Conservation (phyloP, 1,140 invertebrate genomes). For the Carcinoscorpius rotundicauda region DNA sequence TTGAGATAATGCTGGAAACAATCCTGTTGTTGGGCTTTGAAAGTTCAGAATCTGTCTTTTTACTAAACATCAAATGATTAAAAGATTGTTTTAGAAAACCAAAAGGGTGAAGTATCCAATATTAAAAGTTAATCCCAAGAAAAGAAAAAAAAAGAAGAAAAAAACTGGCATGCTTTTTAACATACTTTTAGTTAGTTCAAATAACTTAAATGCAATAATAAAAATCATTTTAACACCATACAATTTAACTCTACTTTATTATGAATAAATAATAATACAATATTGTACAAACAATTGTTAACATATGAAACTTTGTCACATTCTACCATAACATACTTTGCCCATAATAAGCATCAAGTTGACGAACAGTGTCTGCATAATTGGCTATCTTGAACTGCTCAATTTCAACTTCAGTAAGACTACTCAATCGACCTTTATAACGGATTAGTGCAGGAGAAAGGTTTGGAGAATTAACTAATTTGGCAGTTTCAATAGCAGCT, state of each 20-base stretch:
- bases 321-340: slow-evolving; percentile 47
- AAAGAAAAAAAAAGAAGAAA: too few relatives aligned
- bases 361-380: slow-evolving; percentile 77
- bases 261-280: slow-evolving; percentile 13
- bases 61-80: slow-evolving; percentile 48
- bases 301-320: not conserved
- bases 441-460: too few relatives aligned
- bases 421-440: not conserved
- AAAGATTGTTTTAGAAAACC: too few relatives aligned
- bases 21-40: slow-evolving; percentile 86
- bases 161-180: too few relatives aligned
- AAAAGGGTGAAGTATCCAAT: too few relatives aligned
- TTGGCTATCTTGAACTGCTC: slow-evolving; percentile 36
- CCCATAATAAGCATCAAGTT: slow-evolving; percentile 84
- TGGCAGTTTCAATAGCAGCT: too few relatives aligned
- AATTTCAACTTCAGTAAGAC: slow-evolving; percentile 16
- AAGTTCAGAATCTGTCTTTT: slow-evolving; percentile 81
- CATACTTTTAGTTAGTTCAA: too few relatives aligned
- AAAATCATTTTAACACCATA: not conserved
- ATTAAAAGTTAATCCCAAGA: too few relatives aligned
- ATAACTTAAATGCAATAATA: not conserved
- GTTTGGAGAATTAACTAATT: too few relatives aligned
- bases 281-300: not conserved
- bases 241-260: slow-evolving; percentile 9
- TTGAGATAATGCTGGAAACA: slow-evolving; percentile 80